Evolutionary conservation across 2,888 invertebrate species (phyloP).

Genomic region (Notodonta dromedarius): DNA sequence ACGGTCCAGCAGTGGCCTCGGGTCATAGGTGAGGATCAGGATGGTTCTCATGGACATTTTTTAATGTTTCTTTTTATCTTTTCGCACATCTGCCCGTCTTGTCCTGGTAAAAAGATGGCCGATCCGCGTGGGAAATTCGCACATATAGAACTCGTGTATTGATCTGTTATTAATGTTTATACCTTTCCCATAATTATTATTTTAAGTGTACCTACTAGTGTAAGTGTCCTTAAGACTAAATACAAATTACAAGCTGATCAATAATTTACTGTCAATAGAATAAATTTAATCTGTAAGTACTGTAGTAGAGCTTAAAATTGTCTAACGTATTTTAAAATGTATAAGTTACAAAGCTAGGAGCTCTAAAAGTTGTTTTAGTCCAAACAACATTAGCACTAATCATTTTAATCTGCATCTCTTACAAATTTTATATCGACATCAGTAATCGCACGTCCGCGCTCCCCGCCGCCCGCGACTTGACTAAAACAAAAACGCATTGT

Average conservation of each 20-base stretch:
- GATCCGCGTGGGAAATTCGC: constrained; percentile 55
- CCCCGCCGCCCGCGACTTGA: constrained; percentile 29
- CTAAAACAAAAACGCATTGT: constrained; percentile 68
- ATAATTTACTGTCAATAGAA: no score
- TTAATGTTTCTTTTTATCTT: constrained; percentile 64
- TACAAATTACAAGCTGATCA: neutral
- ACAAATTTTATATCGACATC: neutral
- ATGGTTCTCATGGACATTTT: constrained; percentile 74
- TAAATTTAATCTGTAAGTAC: no score
- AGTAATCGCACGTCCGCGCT: constrained; percentile 17
- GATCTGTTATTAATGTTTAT: constrained; percentile 24
- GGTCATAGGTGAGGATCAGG: constrained; percentile 79
- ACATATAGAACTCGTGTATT: constrained; percentile 27
- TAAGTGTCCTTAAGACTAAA: no score
- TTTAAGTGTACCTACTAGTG: no score
- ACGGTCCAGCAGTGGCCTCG: constrained; percentile 74
- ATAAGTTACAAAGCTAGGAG: no score
- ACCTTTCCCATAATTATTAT: no score
- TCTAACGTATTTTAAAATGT: no score
- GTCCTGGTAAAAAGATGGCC: constrained; percentile 41
- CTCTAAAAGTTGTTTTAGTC: no score
- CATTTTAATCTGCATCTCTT: no score
- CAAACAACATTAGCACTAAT: no score
- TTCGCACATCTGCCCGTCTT: constrained; percentile 69
- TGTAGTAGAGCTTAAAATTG: no score